Conservation (phyloP, 2,888 invertebrate genomes). For the Vannuccia rotundouncinata region DNA sequence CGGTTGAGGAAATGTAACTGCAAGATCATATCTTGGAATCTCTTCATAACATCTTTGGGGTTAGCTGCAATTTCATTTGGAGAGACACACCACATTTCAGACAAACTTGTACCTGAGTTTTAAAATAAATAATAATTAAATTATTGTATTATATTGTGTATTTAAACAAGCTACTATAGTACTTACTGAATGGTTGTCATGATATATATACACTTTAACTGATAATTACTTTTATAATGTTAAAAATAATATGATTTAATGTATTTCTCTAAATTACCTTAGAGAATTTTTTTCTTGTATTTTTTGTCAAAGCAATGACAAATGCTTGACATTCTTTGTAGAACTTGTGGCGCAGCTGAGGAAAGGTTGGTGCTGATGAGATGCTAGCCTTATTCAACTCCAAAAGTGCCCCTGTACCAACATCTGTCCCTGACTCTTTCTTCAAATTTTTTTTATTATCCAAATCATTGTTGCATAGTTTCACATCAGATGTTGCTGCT, state of each 20-base stretch:
- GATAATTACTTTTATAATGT: no score
- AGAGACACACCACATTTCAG: not conserved
- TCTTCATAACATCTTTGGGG: not conserved
- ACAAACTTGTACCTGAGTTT: conserved; percentile 1
- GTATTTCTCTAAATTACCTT: not conserved
- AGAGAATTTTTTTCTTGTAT: conserved; percentile 15
- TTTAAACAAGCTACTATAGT: not conserved
- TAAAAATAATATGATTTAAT: no score
- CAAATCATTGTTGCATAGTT: conserved; percentile 12
- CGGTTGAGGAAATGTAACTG: not conserved
- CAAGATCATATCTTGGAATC: not conserved
- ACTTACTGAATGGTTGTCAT: not conserved
- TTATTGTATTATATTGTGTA: not conserved
- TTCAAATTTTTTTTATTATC: conserved; percentile 11
- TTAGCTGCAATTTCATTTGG: not conserved
- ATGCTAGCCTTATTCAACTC: conserved; percentile 13
- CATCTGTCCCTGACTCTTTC: conserved; percentile 2
- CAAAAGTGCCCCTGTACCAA: conserved; percentile 16
- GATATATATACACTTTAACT: not conserved
- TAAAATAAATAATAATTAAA: not conserved
- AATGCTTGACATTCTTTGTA: conserved; percentile 23
- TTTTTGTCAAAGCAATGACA: not conserved
- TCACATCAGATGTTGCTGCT: conserved; percentile 12
- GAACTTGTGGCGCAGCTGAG: conserved; percentile 9
- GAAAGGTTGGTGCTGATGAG: conserved; percentile 10